Evolutionary conservation across 37 sponge, comb jelly and placozoan genomes (phyloP).

Genomic region (Corticium candelabrum): DNA sequence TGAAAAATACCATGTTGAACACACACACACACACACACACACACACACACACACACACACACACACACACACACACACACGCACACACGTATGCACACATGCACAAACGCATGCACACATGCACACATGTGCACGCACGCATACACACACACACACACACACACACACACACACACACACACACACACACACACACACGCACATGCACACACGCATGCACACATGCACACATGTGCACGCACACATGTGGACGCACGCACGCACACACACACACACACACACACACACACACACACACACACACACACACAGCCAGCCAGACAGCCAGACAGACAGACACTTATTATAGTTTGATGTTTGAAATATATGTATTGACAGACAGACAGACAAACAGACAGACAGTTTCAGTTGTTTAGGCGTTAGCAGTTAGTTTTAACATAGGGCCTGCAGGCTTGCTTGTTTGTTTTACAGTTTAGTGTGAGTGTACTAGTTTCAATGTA

Average conservation of each 20-base stretch:
- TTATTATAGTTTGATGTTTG: too few species aligned
- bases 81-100: too few species aligned
- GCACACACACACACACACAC: constrained; percentile 2
- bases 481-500: too few species aligned
- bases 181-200: constrained; percentile 2
- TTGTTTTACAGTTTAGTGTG: too few species aligned
- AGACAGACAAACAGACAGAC: too few species aligned
- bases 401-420: too few species aligned
- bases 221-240: not conserved
- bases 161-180: not conserved
- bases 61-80: not conserved
- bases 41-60: constrained; percentile 5
- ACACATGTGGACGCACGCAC: not conserved
- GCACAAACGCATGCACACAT: not conserved
- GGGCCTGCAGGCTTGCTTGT: too few species aligned
- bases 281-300: not conserved
- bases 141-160: not conserved
- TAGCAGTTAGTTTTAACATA: too few species aligned
- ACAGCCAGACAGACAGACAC: too few species aligned
- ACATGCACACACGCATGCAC: not conserved
- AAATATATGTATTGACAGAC: too few species aligned
- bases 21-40: constrained; percentile 5
- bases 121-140: not conserved
- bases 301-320: too few species aligned
- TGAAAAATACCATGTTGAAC: too few species aligned